These are phyloP conservation scores for Larimichthys polyactis DNA, from an alignment of 2,113 vertebrate species.

Conservation along the genomic window DNA sequence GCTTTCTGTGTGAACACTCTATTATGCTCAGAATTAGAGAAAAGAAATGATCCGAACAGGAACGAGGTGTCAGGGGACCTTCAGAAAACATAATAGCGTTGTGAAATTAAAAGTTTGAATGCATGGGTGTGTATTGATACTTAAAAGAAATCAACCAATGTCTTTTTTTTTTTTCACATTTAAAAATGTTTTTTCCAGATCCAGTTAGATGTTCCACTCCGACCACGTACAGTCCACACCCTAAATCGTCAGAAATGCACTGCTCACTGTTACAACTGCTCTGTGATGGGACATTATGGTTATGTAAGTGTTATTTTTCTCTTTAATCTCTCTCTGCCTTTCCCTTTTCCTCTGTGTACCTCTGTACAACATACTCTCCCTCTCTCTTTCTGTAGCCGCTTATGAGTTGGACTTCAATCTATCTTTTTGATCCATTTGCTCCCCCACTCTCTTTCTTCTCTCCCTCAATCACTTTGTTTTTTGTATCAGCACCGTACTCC, in stretches of 20 bases:
- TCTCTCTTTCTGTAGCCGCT: not conserved
- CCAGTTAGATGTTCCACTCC: conserved; percentile 48
- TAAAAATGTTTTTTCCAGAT: conserved; percentile 40
- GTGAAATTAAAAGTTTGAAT: not conserved
- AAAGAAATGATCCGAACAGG: not conserved
- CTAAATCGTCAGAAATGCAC: not conserved
- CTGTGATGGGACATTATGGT: conserved; percentile 72
- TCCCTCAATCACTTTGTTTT: not conserved
- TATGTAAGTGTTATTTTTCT: conserved; percentile 62
- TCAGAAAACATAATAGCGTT: not conserved
- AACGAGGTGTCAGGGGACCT: not conserved
- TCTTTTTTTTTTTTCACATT: not conserved
- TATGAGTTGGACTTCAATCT: not conserved
- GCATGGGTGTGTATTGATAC: not conserved
- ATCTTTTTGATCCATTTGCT: not conserved
- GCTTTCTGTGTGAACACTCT: too few species aligned
- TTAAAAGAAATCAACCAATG: not conserved
- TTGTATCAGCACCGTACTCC: not conserved
- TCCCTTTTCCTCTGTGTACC: not conserved
- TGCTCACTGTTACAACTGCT: conserved; percentile 77
- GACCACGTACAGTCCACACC: conserved; percentile 1
- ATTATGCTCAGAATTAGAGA: not conserved
- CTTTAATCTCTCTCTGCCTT: not conserved
- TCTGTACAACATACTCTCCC: not conserved
- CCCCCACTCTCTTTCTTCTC: not conserved